Evolutionary conservation across 2,113 vertebrate species (phyloP).

Genomic region (rabbit (Oryctolagus cuniculus)): mOryCun1.1 NC_091445.1:65383501-65384000

Average conservation of each 20-base stretch:
- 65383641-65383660: background rate
- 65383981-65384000: background rate
- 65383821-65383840: background rate
- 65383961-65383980: background rate
- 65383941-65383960: background rate
- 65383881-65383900: background rate
- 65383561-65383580: background rate
- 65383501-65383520: background rate
- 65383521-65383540: background rate
- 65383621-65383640: background rate
- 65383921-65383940: background rate
- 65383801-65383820: background rate
- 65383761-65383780: background rate
- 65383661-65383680: background rate
- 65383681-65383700: background rate
- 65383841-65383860: background rate
- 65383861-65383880: background rate
- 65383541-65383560: background rate
- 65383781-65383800: background rate
- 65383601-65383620: too few species aligned
- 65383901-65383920: background rate
- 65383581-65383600: background rate
- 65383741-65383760: background rate
- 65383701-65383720: background rate
- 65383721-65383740: background rate